Evolutionary conservation across 2,113 vertebrate species (phyloP), one percentile per base, ranked within the genome.

Genomic region (Dicerorhinus sumatrensis): DNA sequence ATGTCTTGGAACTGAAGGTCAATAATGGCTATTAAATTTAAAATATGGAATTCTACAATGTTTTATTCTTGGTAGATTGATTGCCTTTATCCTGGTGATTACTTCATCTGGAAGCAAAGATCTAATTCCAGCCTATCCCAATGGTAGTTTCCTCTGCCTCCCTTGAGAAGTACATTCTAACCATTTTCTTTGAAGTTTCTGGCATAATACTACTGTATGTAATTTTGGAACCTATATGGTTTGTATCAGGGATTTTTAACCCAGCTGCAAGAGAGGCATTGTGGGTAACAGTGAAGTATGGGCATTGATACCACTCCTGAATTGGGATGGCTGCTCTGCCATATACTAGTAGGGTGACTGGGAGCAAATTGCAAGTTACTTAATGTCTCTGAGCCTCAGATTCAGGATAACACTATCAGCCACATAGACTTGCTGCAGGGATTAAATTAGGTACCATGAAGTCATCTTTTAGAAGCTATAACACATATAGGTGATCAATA

Each of bases 1-100:
- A 77, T 98, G 92, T 83, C 97, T 88, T 86, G 89, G 81, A 92
- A 97, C 6, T 60, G 90, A 97, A 81, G 65, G 92, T 96, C 94
- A 98, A 31, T 96, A 98, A 97, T 97, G 97, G 81, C 84, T 86
- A 97, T 73, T 88, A 84, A 36, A 91, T 2, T 97, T 97, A 97
- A 97, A 56, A 83, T 97, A 98, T 63, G 27, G 77, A 96, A 97
- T 96, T 85, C 80, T 76, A 60, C 62, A 81, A 96, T 93, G 77
- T 84, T 97, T 97, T 97, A 96, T 97, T 94, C 96, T 92, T 89
- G 63, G 62, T 86, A 56, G 88, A 90, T 81, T 96, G 92, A 96
- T 93, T 33, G 48, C 46, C 46, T 97, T 96, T 86, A 73, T 94
- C 75, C 16, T 27, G 46, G 48, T 91, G 46, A 96, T 97, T 98